Percentiles rank a stretch among this genome's conserved stretches.
These are phyloP conservation scores for Manacus vitellinus DNA, from an alignment of 2,113 vertebrate species.

Conservation along the genomic window DNA sequence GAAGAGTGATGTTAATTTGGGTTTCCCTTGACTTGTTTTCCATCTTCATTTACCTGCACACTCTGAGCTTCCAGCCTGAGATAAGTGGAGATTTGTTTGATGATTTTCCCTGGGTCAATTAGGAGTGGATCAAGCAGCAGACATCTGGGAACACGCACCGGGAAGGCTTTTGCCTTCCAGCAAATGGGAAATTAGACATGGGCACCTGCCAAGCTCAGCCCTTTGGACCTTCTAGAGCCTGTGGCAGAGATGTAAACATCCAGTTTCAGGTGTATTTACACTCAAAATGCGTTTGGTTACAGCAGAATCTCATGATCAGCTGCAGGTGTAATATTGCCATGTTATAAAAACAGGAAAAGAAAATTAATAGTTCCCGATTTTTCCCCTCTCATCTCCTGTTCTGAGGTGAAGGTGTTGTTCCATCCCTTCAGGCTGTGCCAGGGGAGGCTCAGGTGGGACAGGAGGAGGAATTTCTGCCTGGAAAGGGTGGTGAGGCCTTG, in stretches of 20 bases:
- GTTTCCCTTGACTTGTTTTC: conserved; percentile 32
- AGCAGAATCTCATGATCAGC: no score
- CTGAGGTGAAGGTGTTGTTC: background rate
- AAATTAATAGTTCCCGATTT: background rate
- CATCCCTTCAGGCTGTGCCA: background rate
- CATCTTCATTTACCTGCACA: background rate
- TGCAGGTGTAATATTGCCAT: background rate
- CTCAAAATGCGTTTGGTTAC: background rate
- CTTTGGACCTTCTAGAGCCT: background rate
- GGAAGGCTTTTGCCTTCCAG: background rate
- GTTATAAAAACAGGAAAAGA: background rate
- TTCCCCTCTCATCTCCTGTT: fast-evolving
- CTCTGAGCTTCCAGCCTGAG: background rate
- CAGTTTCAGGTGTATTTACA: background rate
- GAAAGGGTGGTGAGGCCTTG: background rate
- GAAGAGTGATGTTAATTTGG: conserved; percentile 1
- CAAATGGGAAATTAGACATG: fast-evolving
- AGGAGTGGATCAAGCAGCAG: background rate
- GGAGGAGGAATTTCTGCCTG: background rate
- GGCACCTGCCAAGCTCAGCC: no score
- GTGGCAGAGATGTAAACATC: background rate
- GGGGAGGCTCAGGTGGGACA: background rate
- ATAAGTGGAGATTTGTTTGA: background rate
- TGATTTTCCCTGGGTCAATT: background rate
- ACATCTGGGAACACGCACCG: fast-evolving